Conservation (phyloP, 2,888 invertebrate genomes). For the Sarcophaga variegata region DNA sequence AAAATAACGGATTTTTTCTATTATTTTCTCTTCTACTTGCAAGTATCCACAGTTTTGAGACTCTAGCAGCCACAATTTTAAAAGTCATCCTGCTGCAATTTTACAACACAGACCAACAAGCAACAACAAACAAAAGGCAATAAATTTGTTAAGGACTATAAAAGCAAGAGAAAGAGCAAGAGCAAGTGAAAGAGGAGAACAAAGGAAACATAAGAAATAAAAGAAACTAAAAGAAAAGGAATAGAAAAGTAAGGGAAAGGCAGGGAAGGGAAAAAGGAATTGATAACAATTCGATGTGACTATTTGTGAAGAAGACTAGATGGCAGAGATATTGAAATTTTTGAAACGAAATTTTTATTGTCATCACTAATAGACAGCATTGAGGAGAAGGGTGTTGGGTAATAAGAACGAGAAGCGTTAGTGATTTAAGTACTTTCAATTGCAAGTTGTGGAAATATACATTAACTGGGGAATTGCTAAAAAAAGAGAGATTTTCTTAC, state of each 20-base stretch:
- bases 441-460: constrained; percentile 26
- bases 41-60: no score
- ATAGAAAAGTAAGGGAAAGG: no score
- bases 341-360: constrained; percentile 23
- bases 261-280: background rate
- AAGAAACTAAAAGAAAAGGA: background rate
- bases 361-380: constrained; percentile 21
- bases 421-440: constrained; percentile 43
- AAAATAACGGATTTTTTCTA: no score
- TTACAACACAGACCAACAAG: no score
- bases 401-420: background rate
- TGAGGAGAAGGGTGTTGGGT: no score
- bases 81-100: background rate
- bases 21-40: background rate
- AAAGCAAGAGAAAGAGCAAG: background rate
- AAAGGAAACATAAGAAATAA: no score
- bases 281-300: background rate
- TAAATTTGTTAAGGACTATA: background rate
- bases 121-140: background rate
- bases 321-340: background rate
- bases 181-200: no score
- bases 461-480: background rate
- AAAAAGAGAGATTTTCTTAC: background rate
- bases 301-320: background rate
- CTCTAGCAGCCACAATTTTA: background rate